Base-by-base conservation (phyloP, 2,113 vertebrate species). In the Saguinus midas region DNA sequence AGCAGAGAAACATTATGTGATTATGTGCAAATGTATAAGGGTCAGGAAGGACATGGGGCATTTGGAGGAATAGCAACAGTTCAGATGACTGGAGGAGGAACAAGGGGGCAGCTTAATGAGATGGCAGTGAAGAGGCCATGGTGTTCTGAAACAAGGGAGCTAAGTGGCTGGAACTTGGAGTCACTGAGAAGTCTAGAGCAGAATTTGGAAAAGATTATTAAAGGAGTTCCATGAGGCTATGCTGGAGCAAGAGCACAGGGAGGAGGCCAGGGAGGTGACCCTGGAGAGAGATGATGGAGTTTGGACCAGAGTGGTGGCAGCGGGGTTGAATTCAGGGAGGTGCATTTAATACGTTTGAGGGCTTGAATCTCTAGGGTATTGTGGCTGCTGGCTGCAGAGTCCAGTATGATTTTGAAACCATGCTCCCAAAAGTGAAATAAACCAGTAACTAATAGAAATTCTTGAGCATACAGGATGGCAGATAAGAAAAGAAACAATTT, bases 11-110 rank as follows among this genome's bases (percentile, higher is more conserved):
- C 25, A 23, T 6, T 6, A 23, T 16, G 35, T 58, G 5, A 23
- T 6, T 6, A 23, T 16, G 35, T 58, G 5, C 29, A 68, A 80
- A 80, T 37, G n/a, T 64, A 32, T 70, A 58, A 4, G 12, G 10
- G 29, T 8, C 0, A 48, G 45, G 27, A 75, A 27, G 3, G 17
- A 7, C 6, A 4, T 11, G 32, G 35, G 66, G 4, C 17, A 17
- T 73, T 10, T 32, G 6, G 21, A 72, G 48, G 68, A 11, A 23
- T 32, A 35, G 43, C 8, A 29, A 32, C 6, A 6, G 3, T 40
- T 83, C 37, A 21, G 3, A 64, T n/a, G 21, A 20, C 12, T 25
- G 16, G 57, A 85, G 18, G 57, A 76, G 58, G 66, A 58, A 6
- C 11, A n/a, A 16, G 20, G 3, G 29, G 23, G 35, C 35, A 18